Conservation (phyloP, 2,888 invertebrate genomes). For the Caenorhabditis panamensis region DNA sequence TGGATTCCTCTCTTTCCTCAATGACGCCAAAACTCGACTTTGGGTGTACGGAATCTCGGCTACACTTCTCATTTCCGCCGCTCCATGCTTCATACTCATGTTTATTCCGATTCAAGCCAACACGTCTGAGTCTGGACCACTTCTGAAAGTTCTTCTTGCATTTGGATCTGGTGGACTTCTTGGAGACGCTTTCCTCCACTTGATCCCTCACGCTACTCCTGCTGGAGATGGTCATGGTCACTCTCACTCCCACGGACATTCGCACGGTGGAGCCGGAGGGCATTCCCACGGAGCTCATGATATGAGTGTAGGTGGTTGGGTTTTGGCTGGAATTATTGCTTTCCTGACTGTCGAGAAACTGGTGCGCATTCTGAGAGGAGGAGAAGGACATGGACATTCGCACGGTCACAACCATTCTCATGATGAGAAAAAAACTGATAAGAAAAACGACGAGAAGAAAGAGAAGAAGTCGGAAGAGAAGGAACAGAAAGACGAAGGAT, state of each 20-base stretch:
- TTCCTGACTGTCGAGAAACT: constrained; percentile 88
- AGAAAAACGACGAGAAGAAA: constrained; percentile 37
- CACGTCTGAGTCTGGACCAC: constrained; percentile 74
- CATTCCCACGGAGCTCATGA: constrained; percentile 85
- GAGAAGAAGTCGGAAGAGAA: constrained; percentile 40
- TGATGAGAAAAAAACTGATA: constrained; percentile 49
- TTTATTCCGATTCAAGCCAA: constrained; percentile 88
- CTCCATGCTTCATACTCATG: constrained; percentile 93
- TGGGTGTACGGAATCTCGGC: constrained; percentile 84
- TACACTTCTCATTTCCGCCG: constrained; percentile 93
- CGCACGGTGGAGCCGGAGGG: constrained; percentile 68
- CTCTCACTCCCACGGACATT: constrained; percentile 81
- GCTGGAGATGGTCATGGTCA: constrained; percentile 86
- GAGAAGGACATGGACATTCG: constrained; percentile 84
- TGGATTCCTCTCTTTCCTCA: constrained; percentile 73
- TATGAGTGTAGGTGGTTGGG: constrained; percentile 94
- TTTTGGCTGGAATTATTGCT: constrained; percentile 86
- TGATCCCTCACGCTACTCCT: constrained; percentile 94
- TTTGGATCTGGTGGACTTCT: constrained; percentile 95
- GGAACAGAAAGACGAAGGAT: constrained; percentile 49
- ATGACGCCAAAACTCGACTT: constrained; percentile 76
- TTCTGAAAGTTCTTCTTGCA: constrained; percentile 85
- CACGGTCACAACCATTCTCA: constrained; percentile 82
- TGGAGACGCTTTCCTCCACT: constrained; percentile 97
- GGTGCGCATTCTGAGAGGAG: constrained; percentile 88